Conservation (phyloP, 2,888 invertebrate genomes). For the Idaea straminata region DNA sequence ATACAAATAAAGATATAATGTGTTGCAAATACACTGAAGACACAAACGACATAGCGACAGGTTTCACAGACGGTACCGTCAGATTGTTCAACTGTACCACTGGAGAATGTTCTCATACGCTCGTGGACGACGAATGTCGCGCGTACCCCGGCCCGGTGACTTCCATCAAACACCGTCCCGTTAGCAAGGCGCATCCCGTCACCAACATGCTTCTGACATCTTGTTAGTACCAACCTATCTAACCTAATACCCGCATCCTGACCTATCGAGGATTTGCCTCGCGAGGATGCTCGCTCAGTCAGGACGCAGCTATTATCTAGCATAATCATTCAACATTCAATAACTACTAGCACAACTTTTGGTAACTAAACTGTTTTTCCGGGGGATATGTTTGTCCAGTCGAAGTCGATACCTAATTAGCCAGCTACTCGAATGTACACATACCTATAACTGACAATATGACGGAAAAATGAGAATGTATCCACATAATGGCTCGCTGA, state of each 20-base stretch:
- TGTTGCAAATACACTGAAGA: constrained; percentile 83
- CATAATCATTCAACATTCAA: too few relatives aligned
- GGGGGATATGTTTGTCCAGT: too few relatives aligned
- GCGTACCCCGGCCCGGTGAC: constrained; percentile 80
- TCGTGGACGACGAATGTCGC: constrained; percentile 78
- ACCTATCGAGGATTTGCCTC: too few relatives aligned
- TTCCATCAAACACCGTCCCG: constrained; percentile 81
- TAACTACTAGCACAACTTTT: too few relatives aligned
- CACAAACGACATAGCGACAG: constrained; percentile 79
- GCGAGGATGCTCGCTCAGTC: too few relatives aligned
- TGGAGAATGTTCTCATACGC: constrained; percentile 65
- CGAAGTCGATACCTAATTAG: too few relatives aligned
- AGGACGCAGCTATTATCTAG: too few relatives aligned
- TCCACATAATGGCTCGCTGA: too few relatives aligned
- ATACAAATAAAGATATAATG: constrained; percentile 75
- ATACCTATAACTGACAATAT: too few relatives aligned
- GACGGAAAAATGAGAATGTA: too few relatives aligned
- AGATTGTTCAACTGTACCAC: constrained; percentile 75
- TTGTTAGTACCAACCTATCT: constrained; percentile 65
- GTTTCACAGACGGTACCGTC: constrained; percentile 81
- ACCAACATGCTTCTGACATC: constrained; percentile 79
- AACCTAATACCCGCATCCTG: not conserved
- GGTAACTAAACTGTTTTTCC: too few relatives aligned
- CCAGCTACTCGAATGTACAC: too few relatives aligned
- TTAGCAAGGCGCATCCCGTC: constrained; percentile 80